A percentile compares a stretch with the other conserved stretches of the same genome.
These are phyloP conservation scores for Sweltsa coloradensis DNA, from an alignment of 1,140 invertebrate species.

Conservation along the genomic window DNA sequence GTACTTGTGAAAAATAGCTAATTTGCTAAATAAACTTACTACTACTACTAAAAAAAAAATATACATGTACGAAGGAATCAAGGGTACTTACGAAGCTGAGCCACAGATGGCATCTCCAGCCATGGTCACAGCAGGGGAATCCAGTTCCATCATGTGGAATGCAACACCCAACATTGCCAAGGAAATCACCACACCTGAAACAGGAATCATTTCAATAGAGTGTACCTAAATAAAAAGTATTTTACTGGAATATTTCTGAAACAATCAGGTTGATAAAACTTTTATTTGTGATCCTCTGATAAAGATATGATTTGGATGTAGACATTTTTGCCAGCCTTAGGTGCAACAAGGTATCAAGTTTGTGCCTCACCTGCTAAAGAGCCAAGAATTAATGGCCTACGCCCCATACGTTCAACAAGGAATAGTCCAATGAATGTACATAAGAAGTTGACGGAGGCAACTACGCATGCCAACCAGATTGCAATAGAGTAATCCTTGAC, in stretches of 20 bases:
- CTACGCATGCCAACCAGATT: conserved; percentile 48
- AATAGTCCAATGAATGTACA: conserved; percentile 44
- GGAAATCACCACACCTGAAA: conserved; percentile 13
- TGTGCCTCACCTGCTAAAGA: conserved; percentile 38
- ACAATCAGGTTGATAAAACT: no score
- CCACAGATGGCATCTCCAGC: conserved; percentile 4
- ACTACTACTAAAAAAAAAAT: no score
- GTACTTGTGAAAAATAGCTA: no score
- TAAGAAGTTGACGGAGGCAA: conserved; percentile 40
- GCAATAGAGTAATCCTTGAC: conserved; percentile 35
- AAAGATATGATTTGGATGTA: no score
- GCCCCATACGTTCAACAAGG: conserved; percentile 45
- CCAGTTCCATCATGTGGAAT: conserved; percentile 7
- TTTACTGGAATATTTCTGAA: no score
- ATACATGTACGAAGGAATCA: not conserved
- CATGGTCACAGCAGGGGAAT: conserved; percentile 1
- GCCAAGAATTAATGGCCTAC: conserved; percentile 37
- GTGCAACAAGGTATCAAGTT: no score
- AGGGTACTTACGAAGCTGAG: not conserved
- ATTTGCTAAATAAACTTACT: no score
- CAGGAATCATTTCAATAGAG: no score
- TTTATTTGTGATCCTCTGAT: no score
- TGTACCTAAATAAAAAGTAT: no score
- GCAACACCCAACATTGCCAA: conserved; percentile 10
- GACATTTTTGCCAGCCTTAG: no score